Percentiles rank a stretch among this genome's conserved stretches.
These are phyloP conservation scores for Bimastos eiseni DNA, from an alignment of 2,888 invertebrate species.

Conservation along the genomic window DNA sequence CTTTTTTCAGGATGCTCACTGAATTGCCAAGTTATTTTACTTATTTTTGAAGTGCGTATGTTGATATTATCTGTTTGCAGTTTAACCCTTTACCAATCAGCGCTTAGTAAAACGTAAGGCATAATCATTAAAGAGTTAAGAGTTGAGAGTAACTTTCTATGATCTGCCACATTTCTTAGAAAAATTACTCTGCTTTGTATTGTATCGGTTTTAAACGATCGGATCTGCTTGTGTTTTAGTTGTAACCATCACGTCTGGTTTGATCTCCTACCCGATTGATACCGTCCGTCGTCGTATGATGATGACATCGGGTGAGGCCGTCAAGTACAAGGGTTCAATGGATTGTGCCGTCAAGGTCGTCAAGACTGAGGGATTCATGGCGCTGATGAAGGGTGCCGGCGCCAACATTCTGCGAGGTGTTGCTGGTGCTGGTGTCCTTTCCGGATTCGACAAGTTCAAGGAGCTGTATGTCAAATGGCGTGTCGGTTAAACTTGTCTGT, in stretches of 20 bases:
- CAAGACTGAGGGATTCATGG: conserved; percentile 77
- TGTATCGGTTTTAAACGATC: background rate
- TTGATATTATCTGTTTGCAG: no score
- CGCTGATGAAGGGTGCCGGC: conserved; percentile 84
- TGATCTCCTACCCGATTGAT: conserved; percentile 94
- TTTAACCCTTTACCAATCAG: no score
- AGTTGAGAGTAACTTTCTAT: no score
- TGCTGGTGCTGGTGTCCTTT: conserved; percentile 61
- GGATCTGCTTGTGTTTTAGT: conserved; percentile 39
- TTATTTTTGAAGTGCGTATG: no score
- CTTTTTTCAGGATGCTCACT: no score
- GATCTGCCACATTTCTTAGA: background rate
- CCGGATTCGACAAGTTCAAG: conserved; percentile 61
- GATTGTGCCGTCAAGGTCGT: conserved; percentile 89
- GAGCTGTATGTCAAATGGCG: conserved; percentile 52
- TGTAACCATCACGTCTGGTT: conserved; percentile 85
- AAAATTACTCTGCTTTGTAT: background rate
- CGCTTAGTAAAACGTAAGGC: no score
- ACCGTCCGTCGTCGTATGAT: conserved; percentile 92
- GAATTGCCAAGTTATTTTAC: no score
- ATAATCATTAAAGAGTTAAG: no score
- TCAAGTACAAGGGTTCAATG: conserved; percentile 75
- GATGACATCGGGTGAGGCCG: conserved; percentile 81
- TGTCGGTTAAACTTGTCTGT: conserved; percentile 34
- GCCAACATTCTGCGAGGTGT: conserved; percentile 62